These are phyloP conservation scores for Gryllus bimaculatus DNA, from an alignment of 1,140 invertebrate genomes.

Conservation along the genomic window DNA sequence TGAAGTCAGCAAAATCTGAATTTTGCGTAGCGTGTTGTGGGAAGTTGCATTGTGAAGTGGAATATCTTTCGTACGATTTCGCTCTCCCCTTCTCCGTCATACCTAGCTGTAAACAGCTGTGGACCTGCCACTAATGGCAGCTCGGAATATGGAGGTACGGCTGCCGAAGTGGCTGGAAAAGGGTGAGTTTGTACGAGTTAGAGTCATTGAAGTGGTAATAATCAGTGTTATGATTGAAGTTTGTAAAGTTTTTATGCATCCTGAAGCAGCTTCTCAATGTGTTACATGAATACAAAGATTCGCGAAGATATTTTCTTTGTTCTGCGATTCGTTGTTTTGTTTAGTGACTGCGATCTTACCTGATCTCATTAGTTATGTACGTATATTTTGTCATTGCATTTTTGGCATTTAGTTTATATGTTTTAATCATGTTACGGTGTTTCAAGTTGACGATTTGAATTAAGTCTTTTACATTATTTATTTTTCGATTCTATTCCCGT, in stretches of 20 bases:
- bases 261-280: background rate
- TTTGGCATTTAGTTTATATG: background rate
- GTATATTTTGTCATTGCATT: background rate
- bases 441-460: no score
- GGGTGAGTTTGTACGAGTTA: background rate
- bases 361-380: background rate
- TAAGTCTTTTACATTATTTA: no score
- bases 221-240: background rate
- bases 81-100: constrained; percentile 12
- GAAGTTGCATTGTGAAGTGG: background rate
- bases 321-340: background rate
- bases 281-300: background rate
- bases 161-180: constrained; percentile 7
- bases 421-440: background rate
- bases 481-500: no score
- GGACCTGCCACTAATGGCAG: constrained; percentile 19
- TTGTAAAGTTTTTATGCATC: background rate
- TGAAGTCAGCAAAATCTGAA: no score
- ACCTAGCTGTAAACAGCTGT: constrained; percentile 19
- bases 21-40: background rate
- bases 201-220: background rate
- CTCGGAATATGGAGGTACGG: constrained; percentile 17
- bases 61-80: background rate
- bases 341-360: background rate
- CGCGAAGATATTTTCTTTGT: background rate